phyloP scores from a whole-genome alignment of 2,113 vertebrate species.

The Phalacrocorax pelagicus region DNA sequence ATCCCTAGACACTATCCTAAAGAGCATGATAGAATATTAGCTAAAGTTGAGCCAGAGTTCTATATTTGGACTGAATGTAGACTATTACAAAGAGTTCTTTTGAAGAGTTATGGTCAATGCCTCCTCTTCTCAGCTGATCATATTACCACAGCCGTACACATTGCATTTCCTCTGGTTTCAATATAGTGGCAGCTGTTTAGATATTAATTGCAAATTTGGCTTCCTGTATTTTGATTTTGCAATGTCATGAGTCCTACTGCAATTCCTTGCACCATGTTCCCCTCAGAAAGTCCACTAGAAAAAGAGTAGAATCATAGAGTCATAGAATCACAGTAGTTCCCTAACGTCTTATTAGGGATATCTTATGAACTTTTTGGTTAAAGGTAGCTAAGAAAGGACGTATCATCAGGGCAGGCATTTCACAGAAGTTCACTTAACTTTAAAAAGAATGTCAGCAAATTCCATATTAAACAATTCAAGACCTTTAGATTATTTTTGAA shows the following conservation, averaged over 20 bases:
- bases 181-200: not conserved
- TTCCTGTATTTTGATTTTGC: not conserved
- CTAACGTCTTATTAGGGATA: not conserved
- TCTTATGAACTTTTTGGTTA: not conserved
- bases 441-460: not conserved
- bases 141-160: not conserved
- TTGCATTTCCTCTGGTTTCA: not conserved
- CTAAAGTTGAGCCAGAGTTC: not conserved
- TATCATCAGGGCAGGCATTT: not conserved
- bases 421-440: not conserved
- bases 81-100: slow-evolving; percentile 44
- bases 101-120: not conserved
- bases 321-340: not conserved
- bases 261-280: not conserved
- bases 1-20: not conserved
- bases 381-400: not conserved
- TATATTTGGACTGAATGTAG: slow-evolving; percentile 16
- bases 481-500: not conserved
- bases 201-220: not conserved
- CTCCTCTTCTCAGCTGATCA: not conserved
- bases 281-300: not conserved
- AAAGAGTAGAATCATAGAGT: not conserved
- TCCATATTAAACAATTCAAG: not conserved
- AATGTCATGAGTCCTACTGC: not conserved
- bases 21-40: not conserved